Base-by-base conservation (phyloP, 2,888 invertebrate genomes). In the Thelaira solivaga region DNA sequence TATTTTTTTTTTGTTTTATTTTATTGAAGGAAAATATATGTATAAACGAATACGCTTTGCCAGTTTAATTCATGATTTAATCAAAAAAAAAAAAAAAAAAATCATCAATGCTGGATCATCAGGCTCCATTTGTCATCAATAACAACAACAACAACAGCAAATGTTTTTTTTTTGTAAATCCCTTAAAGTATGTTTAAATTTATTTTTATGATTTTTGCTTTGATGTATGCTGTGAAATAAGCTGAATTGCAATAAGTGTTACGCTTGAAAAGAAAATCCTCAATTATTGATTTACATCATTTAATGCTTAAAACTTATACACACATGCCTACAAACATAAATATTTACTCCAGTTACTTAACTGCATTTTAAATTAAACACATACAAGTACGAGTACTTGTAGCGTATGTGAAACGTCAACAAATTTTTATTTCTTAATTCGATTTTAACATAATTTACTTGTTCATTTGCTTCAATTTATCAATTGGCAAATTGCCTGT, bases 401-500 rank as follows among this genome's bases (percentile, higher is more conserved):
- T n/a, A n/a, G n/a, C n/a, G n/a, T n/a, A n/a, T n/a, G n/a, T n/a
- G n/a, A n/a, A n/a, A n/a, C 3, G 36, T n/a, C 16, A 39, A 55
- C 55, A 8, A 24, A 55, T 41, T 47, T 47, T 47, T 36, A 26
- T 20, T 24, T 16, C 10, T 22, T 3, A 45, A 24, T 26, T 26
- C 29, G 7, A 39, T 61, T 43, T 51, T 22, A 16, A 3, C 31
- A 11, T 55, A 55, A 55, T 43, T 62, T 57, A 57, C 39, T 36
- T 47, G 8, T 45, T 67, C 4, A 53, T 53, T 61, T 16, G 6
- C 31, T 18, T 43, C 16, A 61, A 34, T 43, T 31, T 62, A 36
- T 36, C 53, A 62, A 26, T 62, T 41, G 53, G 18, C 26, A 22
- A 62, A 53, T 53, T 62, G 62, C 11, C 71, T 51, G 22, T 34